Base-by-base conservation (phyloP, 2,888 invertebrate genomes). In the Leptopilina drosophilae region DNA sequence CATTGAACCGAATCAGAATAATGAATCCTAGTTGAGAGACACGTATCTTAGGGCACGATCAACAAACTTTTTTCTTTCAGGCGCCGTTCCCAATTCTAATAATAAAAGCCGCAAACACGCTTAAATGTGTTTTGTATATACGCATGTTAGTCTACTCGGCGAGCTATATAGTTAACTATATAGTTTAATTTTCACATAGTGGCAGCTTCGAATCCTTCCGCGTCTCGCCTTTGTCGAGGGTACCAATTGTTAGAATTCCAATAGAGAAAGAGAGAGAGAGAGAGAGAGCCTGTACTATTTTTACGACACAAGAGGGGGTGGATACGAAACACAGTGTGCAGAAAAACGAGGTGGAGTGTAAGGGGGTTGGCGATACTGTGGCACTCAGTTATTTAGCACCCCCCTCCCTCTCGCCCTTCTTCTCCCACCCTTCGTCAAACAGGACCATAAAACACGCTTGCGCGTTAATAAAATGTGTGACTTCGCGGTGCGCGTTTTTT, bases 371-470 rank as follows among this genome's bases (percentile, higher is more conserved):
- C 53, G 67, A 73, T 76, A 76, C 5, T 78, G 82, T 80, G 64
- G 64, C 81, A 78, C 86, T 81, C 84, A 84, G 84, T 85, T 87
- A 87, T 88, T 89, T 88, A 89, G 86, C 87, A 83, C 85, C 81
- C 82, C 78, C 83, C 81, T 85, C 81, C 86, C 20, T 20, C 1
- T 20, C 1, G 20, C 20, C 20, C 20, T 20, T 20, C 20, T 33
- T 5, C 33, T 33, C 33, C 33, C 33, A 81, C 82, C 78, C 83
- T 85, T 80, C 86, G 87, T 87, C 87, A 87, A 89, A 86, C 86
- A 86, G 81, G 85, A 82, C 86, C 88, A 87, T 88, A 88, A 89
- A 89, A 88, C 87, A 89, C 85, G 88, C 83, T 87, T 86, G 87
- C 85, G 88, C 85, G 85, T 87, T 87, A 89, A 89, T 88, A 89